phyloP scores from a whole-genome alignment of 1,140 invertebrate genomes.

The Metopolophium dirhodum region DNA sequence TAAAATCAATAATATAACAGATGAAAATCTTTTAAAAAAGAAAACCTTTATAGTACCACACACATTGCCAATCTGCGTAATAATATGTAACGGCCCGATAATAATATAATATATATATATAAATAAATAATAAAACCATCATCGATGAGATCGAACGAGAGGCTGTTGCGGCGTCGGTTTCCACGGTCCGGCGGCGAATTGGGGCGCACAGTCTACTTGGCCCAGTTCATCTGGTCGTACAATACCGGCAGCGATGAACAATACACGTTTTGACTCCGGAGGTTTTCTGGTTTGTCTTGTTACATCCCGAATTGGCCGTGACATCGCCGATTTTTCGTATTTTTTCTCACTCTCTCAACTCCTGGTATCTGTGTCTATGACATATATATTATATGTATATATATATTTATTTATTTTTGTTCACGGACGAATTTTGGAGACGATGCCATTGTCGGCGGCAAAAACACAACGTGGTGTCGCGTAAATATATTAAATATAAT shows the following conservation, averaged over 20 bases:
- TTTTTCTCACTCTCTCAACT: background rate
- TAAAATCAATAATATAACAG: background rate
- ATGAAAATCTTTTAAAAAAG: background rate
- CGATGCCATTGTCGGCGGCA: background rate
- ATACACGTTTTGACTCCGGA: constrained; percentile 29
- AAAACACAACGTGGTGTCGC: background rate
- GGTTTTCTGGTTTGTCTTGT: constrained; percentile 9
- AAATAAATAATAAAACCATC: background rate
- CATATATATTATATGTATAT: background rate
- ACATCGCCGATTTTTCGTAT: constrained; percentile 41
- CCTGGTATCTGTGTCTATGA: background rate
- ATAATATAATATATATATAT: background rate
- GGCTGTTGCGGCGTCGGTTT: constrained; percentile 24
- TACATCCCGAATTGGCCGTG: constrained; percentile 46
- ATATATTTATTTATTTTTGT: constrained; percentile 25
- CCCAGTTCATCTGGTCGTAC: constrained; percentile 46
- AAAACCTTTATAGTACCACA: background rate
- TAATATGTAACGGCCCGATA: background rate
- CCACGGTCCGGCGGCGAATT: constrained; percentile 44
- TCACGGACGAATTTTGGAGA: constrained; percentile 19
- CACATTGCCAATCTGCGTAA: background rate
- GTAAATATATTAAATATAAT: background rate
- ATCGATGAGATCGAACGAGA: constrained; percentile 27
- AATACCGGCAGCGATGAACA: constrained; percentile 33
- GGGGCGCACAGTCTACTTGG: constrained; percentile 48